These are phyloP conservation scores for Ploceus nigricollis DNA, from an alignment of 2,113 vertebrate species.

Conservation along the genomic window DNA sequence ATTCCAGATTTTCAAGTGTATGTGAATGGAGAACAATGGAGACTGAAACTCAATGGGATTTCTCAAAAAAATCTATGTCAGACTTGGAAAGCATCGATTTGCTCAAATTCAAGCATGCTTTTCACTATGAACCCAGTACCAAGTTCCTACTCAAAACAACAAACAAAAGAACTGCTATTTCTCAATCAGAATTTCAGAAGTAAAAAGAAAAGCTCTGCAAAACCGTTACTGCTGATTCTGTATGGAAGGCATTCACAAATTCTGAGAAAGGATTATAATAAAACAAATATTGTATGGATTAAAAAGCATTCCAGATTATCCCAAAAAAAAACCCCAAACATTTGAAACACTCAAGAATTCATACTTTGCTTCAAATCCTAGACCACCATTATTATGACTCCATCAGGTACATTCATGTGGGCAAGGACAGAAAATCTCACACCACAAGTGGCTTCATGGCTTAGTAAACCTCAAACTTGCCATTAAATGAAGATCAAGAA, in stretches of 20 bases:
- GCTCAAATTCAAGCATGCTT: not conserved
- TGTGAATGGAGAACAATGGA: not conserved
- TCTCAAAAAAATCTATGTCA: not conserved
- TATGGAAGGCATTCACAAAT: not conserved
- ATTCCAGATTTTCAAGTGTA: not conserved
- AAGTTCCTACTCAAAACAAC: not conserved
- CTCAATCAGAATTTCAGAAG: not conserved
- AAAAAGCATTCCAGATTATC: not conserved
- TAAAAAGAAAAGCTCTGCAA: not conserved
- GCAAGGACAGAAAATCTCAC: not conserved
- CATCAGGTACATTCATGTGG: not conserved
- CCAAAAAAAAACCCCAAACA: not conserved
- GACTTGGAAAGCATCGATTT: not conserved
- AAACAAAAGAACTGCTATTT: not conserved
- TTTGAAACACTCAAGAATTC: not conserved
- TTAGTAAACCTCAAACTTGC: not conserved
- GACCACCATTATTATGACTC: rapidly evolving
- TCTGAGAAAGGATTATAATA: not conserved
- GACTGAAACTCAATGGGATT: not conserved
- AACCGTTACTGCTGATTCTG: not conserved
- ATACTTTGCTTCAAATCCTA: not conserved
- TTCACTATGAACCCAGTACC: not conserved
- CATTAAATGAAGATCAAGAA: not conserved
- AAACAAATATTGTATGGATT: not conserved
- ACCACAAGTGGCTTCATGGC: not conserved